These are phyloP conservation scores for Yponomeuta plumbellus DNA, from an alignment of 2,888 invertebrate genomes.

Conservation along the genomic window DNA sequence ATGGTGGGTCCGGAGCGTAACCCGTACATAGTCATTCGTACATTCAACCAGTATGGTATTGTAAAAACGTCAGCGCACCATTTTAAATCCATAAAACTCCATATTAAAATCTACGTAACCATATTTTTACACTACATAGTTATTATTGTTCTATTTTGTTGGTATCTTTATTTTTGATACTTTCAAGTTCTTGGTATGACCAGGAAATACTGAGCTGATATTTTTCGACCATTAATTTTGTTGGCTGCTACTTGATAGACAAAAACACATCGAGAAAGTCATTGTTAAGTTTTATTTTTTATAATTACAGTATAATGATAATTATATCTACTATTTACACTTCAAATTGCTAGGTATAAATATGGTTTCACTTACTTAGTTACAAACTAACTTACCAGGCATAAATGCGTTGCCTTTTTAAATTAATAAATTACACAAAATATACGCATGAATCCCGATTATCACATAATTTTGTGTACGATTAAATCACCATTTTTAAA, in stretches of 20 bases:
- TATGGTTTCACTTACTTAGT: slow-evolving; percentile 49
- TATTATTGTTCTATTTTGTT: too few relatives aligned
- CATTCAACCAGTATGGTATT: too few relatives aligned
- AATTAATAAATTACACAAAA: slow-evolving; percentile 49
- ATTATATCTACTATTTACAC: slow-evolving; percentile 69
- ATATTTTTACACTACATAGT: too few relatives aligned
- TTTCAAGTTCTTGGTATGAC: too few relatives aligned
- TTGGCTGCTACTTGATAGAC: slow-evolving; percentile 10
- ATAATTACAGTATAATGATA: slow-evolving; percentile 67
- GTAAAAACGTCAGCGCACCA: too few relatives aligned
- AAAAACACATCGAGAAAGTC: slow-evolving; percentile 26
- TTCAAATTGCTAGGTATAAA: slow-evolving; percentile 47
- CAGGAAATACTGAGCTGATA: too few relatives aligned
- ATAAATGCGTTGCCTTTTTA: slow-evolving; percentile 53
- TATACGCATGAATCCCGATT: slow-evolving; percentile 44
- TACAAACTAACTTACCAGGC: slow-evolving; percentile 35
- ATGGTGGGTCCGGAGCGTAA: too few relatives aligned
- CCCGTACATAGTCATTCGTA: too few relatives aligned
- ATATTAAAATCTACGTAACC: too few relatives aligned
- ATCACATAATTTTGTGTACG: slow-evolving; percentile 70
- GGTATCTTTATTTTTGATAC: too few relatives aligned
- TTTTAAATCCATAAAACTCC: too few relatives aligned
- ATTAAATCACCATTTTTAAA: slow-evolving; percentile 27
- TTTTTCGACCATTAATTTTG: too few relatives aligned
- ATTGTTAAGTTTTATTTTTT: slow-evolving; percentile 36